Base-by-base conservation (phyloP, 2,888 invertebrate species). In the Diarsia rubi region DNA sequence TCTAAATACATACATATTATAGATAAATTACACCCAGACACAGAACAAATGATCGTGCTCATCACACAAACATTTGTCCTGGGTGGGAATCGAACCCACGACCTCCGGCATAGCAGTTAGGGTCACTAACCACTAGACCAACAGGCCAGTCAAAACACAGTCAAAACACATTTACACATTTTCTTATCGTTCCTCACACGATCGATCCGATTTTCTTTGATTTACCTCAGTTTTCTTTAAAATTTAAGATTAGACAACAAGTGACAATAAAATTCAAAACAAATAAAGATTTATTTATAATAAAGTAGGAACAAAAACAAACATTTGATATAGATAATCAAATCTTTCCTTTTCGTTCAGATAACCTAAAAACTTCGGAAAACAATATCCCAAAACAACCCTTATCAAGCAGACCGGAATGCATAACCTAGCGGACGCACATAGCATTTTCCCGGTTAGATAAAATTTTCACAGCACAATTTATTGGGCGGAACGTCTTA, bases 401-500 rank as follows among this genome's bases (percentile, higher is more conserved):
- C 74, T 82, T 81, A 79, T 69, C 79, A 72, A 69, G 49, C 68
- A 68, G 52, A 71, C 77, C 73, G 78, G 68, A 79, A 78, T 77
- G 78, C 75, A 79, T 78, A 78, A 78, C 75, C 65, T 80, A 73
- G 62, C 71, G 65, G 37, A 73, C 68, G 73, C 69, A 79, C 77
- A 74, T 68, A 79, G 59, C 64, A 78, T 82, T 82, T 85, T 78
- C 78, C 79, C 85, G 76, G 83, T 82, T 54, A 84, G 86, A 88
- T 88, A 87, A 91, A 85, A 89, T 88, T 88, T 88, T 87, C 86
- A 85, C 84, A 81, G 84, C 81, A 84, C 85, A 88, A 86, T 88
- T 89, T 91, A 91, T 89, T 87, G 86, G 79, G 82, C 79, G 69
- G 81, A 87, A 88, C 84, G 83, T 85, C 87, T 88, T 92, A 90